Evolutionary conservation across 2,113 vertebrate genomes (phyloP).

Genomic region (Actinemys pallida): DNA sequence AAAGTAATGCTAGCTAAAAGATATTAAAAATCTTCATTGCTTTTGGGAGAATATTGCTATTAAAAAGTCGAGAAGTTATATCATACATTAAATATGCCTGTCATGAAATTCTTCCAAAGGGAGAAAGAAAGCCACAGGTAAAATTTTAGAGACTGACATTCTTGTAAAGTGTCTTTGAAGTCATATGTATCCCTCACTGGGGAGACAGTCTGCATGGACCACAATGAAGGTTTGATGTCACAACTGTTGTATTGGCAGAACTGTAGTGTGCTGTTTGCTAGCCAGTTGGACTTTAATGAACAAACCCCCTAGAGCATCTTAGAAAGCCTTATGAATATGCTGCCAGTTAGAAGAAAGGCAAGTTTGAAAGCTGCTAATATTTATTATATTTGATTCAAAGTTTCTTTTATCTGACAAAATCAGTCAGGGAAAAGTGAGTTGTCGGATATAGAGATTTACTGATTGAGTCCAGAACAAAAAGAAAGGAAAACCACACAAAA

Average conservation of each 20-base stretch:
- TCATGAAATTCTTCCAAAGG: not conserved
- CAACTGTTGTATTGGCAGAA: not conserved
- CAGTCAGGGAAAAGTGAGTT: not conserved
- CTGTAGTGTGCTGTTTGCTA: not conserved
- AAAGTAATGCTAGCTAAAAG: not conserved
- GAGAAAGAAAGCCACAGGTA: not conserved
- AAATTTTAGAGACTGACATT: not conserved
- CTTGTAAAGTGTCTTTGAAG: not conserved
- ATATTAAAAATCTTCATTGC: rapidly evolving
- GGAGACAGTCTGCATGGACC: not conserved
- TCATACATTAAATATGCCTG: not conserved
- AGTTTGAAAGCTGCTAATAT: not conserved
- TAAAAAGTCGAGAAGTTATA: not conserved
- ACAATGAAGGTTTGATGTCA: not conserved
- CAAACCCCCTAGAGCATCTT: not conserved
- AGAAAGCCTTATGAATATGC: not conserved
- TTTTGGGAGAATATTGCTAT: not conserved
- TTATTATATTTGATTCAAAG: not conserved
- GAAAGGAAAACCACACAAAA: not conserved
- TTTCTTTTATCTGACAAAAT: constrained; percentile 29
- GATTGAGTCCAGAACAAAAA: not conserved
- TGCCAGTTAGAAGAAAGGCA: constrained; percentile 16
- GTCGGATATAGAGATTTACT: not conserved
- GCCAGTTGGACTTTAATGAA: not conserved
- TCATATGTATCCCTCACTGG: not conserved